Evolutionary conservation across 1,140 invertebrate genomes (phyloP).

Genomic region (Lutraria rhynchaena): DNA sequence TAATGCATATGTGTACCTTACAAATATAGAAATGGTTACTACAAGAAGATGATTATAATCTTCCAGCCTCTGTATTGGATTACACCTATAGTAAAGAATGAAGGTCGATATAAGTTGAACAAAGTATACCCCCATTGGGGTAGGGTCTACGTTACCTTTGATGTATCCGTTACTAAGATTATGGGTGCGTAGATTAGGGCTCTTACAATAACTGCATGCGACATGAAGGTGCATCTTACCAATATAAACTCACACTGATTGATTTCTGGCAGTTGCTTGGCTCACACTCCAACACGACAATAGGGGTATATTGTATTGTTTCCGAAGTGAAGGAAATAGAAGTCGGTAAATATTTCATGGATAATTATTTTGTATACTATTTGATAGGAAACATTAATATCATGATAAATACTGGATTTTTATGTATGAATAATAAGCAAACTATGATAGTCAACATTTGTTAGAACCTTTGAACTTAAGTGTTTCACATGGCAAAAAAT

Average conservation of each 20-base stretch:
- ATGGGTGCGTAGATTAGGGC: too few relatives aligned
- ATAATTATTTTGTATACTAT: too few relatives aligned
- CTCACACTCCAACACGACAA: conserved; percentile 5
- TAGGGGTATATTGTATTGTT: too few relatives aligned
- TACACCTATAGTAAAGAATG: conserved; percentile 41
- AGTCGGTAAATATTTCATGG: too few relatives aligned
- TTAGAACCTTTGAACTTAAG: too few relatives aligned
- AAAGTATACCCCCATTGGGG: not conserved
- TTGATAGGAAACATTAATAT: too few relatives aligned
- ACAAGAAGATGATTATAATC: conserved; percentile 7
- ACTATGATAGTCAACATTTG: too few relatives aligned
- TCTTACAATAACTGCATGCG: too few relatives aligned
- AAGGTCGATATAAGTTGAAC: conserved; percentile 18
- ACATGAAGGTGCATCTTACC: not conserved
- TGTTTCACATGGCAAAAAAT: conserved; percentile 37
- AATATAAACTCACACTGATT: conserved; percentile 27
- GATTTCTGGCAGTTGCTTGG: conserved; percentile 4
- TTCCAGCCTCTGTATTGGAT: conserved; percentile 26
- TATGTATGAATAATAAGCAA: too few relatives aligned
- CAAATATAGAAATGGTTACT: conserved; percentile 54
- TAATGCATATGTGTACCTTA: conserved; percentile 52
- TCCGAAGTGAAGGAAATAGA: too few relatives aligned
- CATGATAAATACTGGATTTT: too few relatives aligned
- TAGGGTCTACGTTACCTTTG: not conserved
- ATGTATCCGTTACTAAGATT: too few relatives aligned